A percentile compares a stretch with the other conserved stretches of the same genome.
These are phyloP conservation scores for Psilopogon haemacephalus DNA, from an alignment of 2,113 vertebrate species.

Conservation along the genomic window DNA sequence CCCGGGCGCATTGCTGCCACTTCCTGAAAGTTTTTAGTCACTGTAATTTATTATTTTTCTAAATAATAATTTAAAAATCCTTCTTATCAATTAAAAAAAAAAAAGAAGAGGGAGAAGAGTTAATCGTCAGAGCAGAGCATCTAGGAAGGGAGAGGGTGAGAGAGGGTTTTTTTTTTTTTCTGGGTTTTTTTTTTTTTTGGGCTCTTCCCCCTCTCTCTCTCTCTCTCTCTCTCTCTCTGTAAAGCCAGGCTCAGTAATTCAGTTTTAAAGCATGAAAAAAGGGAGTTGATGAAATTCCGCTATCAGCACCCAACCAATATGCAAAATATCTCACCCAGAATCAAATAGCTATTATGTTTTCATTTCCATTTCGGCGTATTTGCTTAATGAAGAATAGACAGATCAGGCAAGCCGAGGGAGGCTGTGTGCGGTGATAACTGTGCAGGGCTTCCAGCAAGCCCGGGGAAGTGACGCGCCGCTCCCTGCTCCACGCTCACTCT, in stretches of 20 bases:
- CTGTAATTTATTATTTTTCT: background rate
- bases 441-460: constrained; percentile 91
- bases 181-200: constrained; percentile 28
- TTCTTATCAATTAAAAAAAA: constrained; percentile 79
- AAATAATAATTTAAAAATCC: background rate
- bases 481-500: constrained; percentile 20
- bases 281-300: constrained; percentile 99
- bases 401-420: constrained; percentile 90
- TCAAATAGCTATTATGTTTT: constrained; percentile 99
- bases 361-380: constrained; percentile 99
- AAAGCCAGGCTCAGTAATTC: constrained; percentile 91
- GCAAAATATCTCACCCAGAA: constrained; percentile 99
- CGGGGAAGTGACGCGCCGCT: constrained; percentile 81
- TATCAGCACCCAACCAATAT: constrained; percentile 99
- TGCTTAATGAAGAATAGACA: constrained; percentile 99
- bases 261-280: constrained; percentile 93
- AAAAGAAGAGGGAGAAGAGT: constrained; percentile 72
- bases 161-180: constrained; percentile 14
- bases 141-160: constrained; percentile 77
- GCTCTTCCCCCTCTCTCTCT: constrained; percentile 61
- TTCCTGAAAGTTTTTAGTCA: background rate
- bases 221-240: constrained; percentile 63
- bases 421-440: constrained; percentile 94
- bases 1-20: background rate
- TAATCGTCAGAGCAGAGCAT: constrained; percentile 83